phyloP scores from a whole-genome alignment of 2,113 vertebrate genomes.

The Physeter macrocephalus region DNA sequence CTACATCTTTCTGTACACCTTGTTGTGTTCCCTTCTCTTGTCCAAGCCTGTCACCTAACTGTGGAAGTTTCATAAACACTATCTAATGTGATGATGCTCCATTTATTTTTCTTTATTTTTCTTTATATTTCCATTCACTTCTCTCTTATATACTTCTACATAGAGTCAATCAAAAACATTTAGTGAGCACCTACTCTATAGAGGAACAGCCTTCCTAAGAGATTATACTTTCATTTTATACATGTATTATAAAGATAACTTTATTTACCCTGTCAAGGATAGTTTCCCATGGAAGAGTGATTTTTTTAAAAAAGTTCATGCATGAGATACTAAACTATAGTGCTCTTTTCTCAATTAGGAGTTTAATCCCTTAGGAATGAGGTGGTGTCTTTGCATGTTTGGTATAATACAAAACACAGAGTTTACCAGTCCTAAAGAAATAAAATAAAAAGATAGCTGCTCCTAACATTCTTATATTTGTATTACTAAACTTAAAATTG shows the following conservation, averaged over 20 bases:
- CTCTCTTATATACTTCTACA: not conserved
- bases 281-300: slow-evolving; percentile 10
- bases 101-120: slow-evolving; percentile 49
- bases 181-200: not conserved
- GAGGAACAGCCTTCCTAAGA: not conserved
- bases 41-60: slow-evolving; percentile 46
- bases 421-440: not conserved
- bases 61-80: slow-evolving; percentile 60
- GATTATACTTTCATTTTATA: not conserved
- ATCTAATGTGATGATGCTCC: slow-evolving; percentile 17
- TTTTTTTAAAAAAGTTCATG: not conserved
- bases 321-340: slow-evolving; percentile 21
- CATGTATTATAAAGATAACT: not conserved
- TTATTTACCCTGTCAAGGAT: slow-evolving; percentile 7
- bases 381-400: slow-evolving; percentile 35
- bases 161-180: not conserved
- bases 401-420: not conserved
- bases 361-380: slow-evolving; percentile 43
- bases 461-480: not conserved
- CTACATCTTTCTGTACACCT: slow-evolving; percentile 20
- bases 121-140: not conserved
- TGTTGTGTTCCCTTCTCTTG: slow-evolving; percentile 48
- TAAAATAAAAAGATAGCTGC: not conserved
- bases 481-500: not conserved
- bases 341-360: slow-evolving; percentile 31